phyloP scores from a whole-genome alignment of 2,888 invertebrate species.

The Drosophila villosipedis region DNA sequence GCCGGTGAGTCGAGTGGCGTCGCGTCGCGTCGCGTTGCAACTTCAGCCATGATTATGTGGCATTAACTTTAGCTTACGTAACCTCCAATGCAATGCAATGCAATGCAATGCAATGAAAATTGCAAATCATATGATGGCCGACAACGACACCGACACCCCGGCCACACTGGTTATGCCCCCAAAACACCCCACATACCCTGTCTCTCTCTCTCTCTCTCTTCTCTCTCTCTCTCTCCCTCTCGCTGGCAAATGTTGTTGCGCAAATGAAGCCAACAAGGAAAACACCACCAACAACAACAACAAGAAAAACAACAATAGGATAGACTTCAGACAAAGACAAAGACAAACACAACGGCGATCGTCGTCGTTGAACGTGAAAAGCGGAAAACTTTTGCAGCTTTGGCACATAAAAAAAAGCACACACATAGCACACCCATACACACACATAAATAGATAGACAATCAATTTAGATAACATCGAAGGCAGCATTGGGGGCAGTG shows the following conservation, averaged over 20 bases:
- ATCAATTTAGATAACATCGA: conserved; percentile 8
- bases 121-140: conserved; percentile 77
- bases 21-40: conserved; percentile 64
- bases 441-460: background rate
- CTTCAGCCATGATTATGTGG: conserved; percentile 82
- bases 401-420: conserved; percentile 65
- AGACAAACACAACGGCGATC: conserved; percentile 76
- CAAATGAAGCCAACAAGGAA: conserved; percentile 69
- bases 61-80: conserved; percentile 80
- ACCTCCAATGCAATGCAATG: conserved; percentile 70
- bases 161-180: conserved; percentile 26
- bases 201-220: background rate
- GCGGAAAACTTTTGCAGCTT: conserved; percentile 84
- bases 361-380: conserved; percentile 85
- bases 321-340: conserved; percentile 10
- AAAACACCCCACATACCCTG: background rate
- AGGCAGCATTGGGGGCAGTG: background rate
- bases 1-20: conserved; percentile 25
- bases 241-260: conserved; percentile 64
- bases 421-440: background rate
- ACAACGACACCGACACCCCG: conserved; percentile 52
- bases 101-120: conserved; percentile 71
- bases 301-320: conserved; percentile 48
- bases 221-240: background rate
- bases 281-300: conserved; percentile 60